Base-by-base conservation (phyloP, 2,113 vertebrate species). In the Megaceryle maxima region DNA sequence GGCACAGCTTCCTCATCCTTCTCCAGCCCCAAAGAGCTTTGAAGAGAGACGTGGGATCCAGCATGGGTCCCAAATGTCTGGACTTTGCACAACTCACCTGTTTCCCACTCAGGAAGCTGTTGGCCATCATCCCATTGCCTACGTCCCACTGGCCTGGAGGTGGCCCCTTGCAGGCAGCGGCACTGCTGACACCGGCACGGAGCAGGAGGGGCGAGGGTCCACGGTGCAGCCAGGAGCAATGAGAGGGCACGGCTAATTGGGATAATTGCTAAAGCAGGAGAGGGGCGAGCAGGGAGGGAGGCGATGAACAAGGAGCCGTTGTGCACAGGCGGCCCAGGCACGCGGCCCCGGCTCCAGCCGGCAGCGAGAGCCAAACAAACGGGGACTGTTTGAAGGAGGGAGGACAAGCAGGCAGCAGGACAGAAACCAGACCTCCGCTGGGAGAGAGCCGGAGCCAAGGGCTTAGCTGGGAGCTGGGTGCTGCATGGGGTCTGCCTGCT, bases 211-310 rank as follows among this genome's bases (percentile, higher is more conserved):
- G 31, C 0, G 2, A 77, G 50, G 67, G 43, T 70, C 69, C 5
- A 1, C 0, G 4, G 35, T 15, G 48, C 51, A 64, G 80, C 46
- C 5, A 6, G 48, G 62, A 93, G 94, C 68, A 62, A n/a, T 80
- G 66, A 62, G 44, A 77, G 91, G 77, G 74, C 91, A 73, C 2
- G 4, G 86, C 87, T 96, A 96, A 92, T 88, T 96, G 80, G 90
- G 86, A 76, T 95, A 96, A 96, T 96, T 96, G 92, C 95, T 92
- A 92, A 94, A 91, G 88, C 95, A 94, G 94, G 88, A 62, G 2
- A 96, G 83, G 43, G 85, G 83, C 1, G 14, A 88, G 92, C 22
- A 0, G 75, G 89, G 88, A 92, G 76, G 73, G 88, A 82, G 76
- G 92, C 0, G 5, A 31, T 0, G 66, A 96, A 97, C 95, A 97